A percentile compares a stretch with the other conserved stretches of the same genome.
Evolutionary conservation across 2,888 invertebrate species (phyloP).

Genomic region (Sinohyriopsis cumingii): DNA sequence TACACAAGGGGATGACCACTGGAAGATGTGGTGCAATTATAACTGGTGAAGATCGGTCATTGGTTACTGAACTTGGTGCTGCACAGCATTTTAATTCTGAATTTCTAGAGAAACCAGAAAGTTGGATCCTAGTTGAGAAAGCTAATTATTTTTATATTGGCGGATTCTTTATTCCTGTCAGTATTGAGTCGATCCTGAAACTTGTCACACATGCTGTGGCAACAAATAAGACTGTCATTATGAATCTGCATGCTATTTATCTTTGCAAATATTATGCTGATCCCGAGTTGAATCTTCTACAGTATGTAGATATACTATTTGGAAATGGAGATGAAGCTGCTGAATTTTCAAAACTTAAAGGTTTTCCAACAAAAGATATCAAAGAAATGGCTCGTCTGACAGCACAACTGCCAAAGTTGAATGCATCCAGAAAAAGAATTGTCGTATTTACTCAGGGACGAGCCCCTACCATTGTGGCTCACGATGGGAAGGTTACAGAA

Average conservation of each 20-base stretch:
- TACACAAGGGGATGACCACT: conserved; percentile 78
- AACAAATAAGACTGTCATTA: conserved; percentile 83
- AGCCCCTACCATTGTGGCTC: conserved; percentile 85
- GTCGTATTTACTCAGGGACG: conserved; percentile 94
- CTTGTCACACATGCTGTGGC: conserved; percentile 85
- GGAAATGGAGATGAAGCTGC: conserved; percentile 88
- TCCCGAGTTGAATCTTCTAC: conserved; percentile 84
- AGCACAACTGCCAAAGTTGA: conserved; percentile 83
- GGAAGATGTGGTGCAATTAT: conserved; percentile 97
- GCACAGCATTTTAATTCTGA: conserved; percentile 91
- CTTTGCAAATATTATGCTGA: conserved; percentile 89
- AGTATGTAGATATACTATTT: conserved; percentile 94
- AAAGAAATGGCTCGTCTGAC: conserved; percentile 88
- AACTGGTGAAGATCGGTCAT: conserved; percentile 84
- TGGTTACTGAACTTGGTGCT: conserved; percentile 97
- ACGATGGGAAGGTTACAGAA: conserved; percentile 46
- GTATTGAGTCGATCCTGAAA: conserved; percentile 86
- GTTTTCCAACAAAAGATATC: conserved; percentile 77
- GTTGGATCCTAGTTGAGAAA: conserved; percentile 81
- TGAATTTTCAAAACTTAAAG: conserved; percentile 51
- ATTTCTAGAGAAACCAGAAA: conserved; percentile 80
- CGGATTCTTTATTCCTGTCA: conserved; percentile 98
- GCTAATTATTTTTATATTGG: conserved; percentile 90
- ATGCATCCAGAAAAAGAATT: conserved; percentile 80
- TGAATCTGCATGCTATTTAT: conserved; percentile 98